Base-by-base conservation (phyloP, 1,140 invertebrate genomes). In the Trichonephila inaurata region DNA sequence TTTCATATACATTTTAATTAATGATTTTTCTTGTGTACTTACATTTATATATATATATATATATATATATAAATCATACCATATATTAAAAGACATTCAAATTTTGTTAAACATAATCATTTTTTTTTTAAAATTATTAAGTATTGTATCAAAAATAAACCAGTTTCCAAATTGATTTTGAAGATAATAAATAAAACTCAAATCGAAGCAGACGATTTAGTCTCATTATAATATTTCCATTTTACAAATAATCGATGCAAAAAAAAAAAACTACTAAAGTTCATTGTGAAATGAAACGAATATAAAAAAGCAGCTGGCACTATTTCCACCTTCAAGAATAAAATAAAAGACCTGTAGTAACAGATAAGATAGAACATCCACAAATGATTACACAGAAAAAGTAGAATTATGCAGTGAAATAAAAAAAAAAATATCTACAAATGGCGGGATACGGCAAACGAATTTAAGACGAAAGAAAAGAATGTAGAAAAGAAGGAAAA, bases 291-390 rank as follows among this genome's bases (percentile, higher is more conserved):
- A 40, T 12, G 28, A 19, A 51, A 5, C 51, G 1, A 51, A 10
- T 7, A 51, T 10, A 51, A 51, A 51, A 51, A 51, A 10, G 51
- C 51, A 51, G 51, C 51, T 40, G 14, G 18, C 6, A 18, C 14
- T 28, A 77, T 40, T 40, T 3, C 8, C 33, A 40, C 33, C 33
- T 21, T 16, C 16, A 7, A 1, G 4, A 77, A 77, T 77, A 6
- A 40, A 77, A 77, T 33, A 77, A 77, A 33, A 16, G 28, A 51
- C 51, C 33, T 77, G 28, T n/a, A 58, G 28, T 66, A 10, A 21
- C 28, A 62, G 61, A 88, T 40, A 19, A 88, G 61, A 64, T 88
- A 8, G 86, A 66, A 88, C 86, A 66, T 62, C 40, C 61, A 40
- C 21, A 66, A 88, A 88, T 88, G 24, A 88, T 64, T 88, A 64